A percentile compares a stretch with the other conserved stretches of the same genome.
These are phyloP conservation scores for Urechis unicinctus DNA, from an alignment of 2,888 invertebrate species.

Conservation along the genomic window DNA sequence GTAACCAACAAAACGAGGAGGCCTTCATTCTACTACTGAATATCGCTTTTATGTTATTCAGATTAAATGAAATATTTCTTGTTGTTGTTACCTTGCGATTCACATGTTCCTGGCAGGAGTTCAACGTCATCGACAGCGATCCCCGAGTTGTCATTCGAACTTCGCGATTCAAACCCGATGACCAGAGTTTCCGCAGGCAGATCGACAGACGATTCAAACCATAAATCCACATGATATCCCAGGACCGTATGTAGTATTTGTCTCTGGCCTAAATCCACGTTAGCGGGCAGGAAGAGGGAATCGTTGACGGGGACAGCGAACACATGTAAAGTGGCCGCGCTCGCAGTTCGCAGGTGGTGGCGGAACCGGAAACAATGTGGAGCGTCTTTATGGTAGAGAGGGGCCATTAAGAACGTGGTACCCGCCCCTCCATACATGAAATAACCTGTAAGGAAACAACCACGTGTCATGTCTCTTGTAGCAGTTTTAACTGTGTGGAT, in stretches of 20 bases:
- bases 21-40: not conserved
- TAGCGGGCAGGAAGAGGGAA: not conserved
- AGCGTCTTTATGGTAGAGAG: conserved; percentile 19
- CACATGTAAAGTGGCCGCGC: conserved; percentile 4
- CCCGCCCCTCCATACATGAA: conserved; percentile 6
- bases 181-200: conserved; percentile 26
- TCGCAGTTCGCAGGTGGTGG: conserved; percentile 29
- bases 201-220: conserved; percentile 25
- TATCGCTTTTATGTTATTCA: not conserved
- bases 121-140: conserved; percentile 33
- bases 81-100: conserved; percentile 25
- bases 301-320: not conserved
- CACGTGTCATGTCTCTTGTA: too few species aligned
- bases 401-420: conserved; percentile 1
- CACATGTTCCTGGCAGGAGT: conserved; percentile 26
- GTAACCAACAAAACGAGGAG: not conserved
- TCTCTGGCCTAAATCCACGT: not conserved
- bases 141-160: not conserved
- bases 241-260: not conserved
- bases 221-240: conserved; percentile 20
- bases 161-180: conserved; percentile 22
- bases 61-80: too few species aligned
- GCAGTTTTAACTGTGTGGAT: too few species aligned
- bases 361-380: conserved; percentile 26
- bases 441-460: too few species aligned